A percentile compares a stretch with the other conserved stretches of the same genome.
Evolutionary conservation across 2,888 invertebrate species (phyloP).

Genomic region (Catotricha subobsoleta): DNA sequence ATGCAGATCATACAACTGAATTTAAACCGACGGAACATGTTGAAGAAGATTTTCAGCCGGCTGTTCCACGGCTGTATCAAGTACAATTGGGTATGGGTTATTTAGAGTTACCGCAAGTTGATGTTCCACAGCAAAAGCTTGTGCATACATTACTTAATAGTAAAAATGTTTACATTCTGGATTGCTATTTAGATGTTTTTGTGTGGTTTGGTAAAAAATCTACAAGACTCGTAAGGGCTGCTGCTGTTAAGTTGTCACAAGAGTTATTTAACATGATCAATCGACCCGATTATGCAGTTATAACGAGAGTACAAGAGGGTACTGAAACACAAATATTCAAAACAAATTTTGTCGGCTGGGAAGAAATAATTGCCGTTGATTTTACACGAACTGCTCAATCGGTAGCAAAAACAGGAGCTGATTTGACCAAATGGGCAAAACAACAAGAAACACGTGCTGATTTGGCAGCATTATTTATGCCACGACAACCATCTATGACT

Average conservation of each 20-base stretch:
- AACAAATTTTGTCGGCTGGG: slow-evolving; percentile 94
- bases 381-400: slow-evolving; percentile 97
- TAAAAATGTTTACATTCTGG: slow-evolving; percentile 89
- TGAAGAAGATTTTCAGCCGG: slow-evolving; percentile 19
- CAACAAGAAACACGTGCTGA: slow-evolving; percentile 85
- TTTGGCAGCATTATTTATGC: slow-evolving; percentile 86
- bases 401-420: slow-evolving; percentile 88
- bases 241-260: slow-evolving; percentile 90
- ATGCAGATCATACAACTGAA: slow-evolving; percentile 33
- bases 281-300: slow-evolving; percentile 69
- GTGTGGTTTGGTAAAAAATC: slow-evolving; percentile 99
- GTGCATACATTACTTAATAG: slow-evolving; percentile 63
- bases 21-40: slow-evolving; percentile 27
- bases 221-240: slow-evolving; percentile 81
- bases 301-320: slow-evolving; percentile 81
- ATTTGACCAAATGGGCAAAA: slow-evolving; percentile 80
- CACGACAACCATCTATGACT: slow-evolving; percentile 78
- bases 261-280: slow-evolving; percentile 91
- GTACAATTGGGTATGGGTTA: slow-evolving; percentile 98
- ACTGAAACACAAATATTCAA: slow-evolving; percentile 89
- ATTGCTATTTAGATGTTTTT: slow-evolving; percentile 84
- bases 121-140: slow-evolving; percentile 56
- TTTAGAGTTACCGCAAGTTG: slow-evolving; percentile 88
- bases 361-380: slow-evolving; percentile 97
- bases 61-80: slow-evolving; percentile 65